These are phyloP conservation scores for Scylla paramamosain DNA, from an alignment of 1,140 invertebrate genomes.

Conservation along the genomic window DNA sequence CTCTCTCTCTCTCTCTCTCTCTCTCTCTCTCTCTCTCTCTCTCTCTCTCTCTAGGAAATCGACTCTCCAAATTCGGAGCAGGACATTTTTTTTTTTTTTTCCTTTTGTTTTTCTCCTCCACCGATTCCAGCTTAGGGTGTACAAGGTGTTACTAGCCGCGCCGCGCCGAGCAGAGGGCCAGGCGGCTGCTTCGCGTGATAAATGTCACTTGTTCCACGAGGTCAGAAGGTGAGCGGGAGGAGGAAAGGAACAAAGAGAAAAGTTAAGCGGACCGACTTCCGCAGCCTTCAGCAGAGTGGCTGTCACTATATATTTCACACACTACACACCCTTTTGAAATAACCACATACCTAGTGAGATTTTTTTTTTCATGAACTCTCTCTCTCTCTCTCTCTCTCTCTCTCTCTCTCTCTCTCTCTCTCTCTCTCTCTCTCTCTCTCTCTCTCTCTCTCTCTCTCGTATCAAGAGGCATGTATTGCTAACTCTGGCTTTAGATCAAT, in stretches of 20 bases:
- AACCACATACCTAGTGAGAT: no score
- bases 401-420: conserved; percentile 1
- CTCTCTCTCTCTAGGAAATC: not conserved
- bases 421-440: conserved; percentile 22
- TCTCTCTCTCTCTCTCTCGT: conserved; percentile 22
- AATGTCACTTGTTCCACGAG: no score
- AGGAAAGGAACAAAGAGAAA: not conserved
- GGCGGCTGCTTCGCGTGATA: no score
- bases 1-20: conserved; percentile 36
- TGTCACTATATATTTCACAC: not conserved
- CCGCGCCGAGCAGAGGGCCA: no score
- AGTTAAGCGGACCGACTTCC: not conserved
- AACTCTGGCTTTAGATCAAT: not conserved
- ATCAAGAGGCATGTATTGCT: not conserved
- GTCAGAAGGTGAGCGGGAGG: not conserved
- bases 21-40: conserved; percentile 56
- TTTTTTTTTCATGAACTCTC: not conserved
- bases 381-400: conserved; percentile 20
- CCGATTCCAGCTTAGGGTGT: no score
- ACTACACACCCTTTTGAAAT: no score
- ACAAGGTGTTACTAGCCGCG: no score
- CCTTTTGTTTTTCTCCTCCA: no score
- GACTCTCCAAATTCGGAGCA: not conserved
- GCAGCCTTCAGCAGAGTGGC: not conserved
- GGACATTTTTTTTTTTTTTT: no score